Conservation (phyloP, 2,797 vertebrate species). For the Uromys caudimaculatus region DNA sequence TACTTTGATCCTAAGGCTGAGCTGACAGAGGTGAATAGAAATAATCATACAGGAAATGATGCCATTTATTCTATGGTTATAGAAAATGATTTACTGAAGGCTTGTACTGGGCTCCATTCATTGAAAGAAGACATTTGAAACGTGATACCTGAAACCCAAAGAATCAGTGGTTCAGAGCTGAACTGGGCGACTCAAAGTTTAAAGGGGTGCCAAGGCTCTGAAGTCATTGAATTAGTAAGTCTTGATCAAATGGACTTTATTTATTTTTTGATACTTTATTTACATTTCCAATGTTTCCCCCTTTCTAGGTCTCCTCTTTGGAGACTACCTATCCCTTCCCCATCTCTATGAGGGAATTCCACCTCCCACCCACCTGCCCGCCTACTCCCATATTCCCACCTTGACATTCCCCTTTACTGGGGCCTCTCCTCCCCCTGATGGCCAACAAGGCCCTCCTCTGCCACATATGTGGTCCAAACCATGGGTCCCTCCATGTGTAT, state of each 20-base stretch:
- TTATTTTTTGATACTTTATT: too few relatives aligned
- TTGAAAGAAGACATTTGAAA: conserved; percentile 64
- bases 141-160: conserved; percentile 31
- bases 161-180: conserved; percentile 16
- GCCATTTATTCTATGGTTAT: conserved; percentile 6
- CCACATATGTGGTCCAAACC: too few relatives aligned
- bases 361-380: too few relatives aligned
- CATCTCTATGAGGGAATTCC: too few relatives aligned
- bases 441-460: too few relatives aligned
- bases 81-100: conserved; percentile 50
- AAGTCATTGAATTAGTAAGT: conserved; percentile 44
- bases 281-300: too few relatives aligned
- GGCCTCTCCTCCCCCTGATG: too few relatives aligned
- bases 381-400: too few relatives aligned
- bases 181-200: conserved; percentile 18
- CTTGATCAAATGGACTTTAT: conserved; percentile 39
- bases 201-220: background rate
- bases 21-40: conserved; percentile 16
- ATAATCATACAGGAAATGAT: conserved; percentile 43
- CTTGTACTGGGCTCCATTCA: background rate
- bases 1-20: background rate
- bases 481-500: too few relatives aligned
- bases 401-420: too few relatives aligned
- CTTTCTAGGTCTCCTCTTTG: too few relatives aligned
- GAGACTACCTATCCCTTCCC: too few relatives aligned